Evolutionary conservation across 2,888 invertebrate genomes (phyloP), one percentile per base, ranked within the genome.

Genomic region (Sarcophaga rosellei): DNA sequence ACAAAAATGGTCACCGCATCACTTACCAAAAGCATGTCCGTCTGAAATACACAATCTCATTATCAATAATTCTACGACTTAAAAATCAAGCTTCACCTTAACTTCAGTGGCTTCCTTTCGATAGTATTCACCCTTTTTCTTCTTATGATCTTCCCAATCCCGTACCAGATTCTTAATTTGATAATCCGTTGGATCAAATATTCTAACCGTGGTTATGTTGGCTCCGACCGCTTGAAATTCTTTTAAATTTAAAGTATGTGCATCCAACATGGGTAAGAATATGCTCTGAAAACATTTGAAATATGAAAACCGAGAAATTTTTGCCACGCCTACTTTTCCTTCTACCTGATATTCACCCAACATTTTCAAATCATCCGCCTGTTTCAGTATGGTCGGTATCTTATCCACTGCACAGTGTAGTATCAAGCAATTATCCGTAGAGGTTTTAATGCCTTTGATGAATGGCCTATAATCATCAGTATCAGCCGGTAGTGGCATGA

Each of bases 331-430:
- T 11, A 8, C 17, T n/a, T 17, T 20, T 35, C 12, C n/a, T 8
- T 23, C 62, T 90, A 95, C 95, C 94, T 97, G 96, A 93, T 97
- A 97, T 90, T 96, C 96, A 10, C 96, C 96, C 89, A 97, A 94
- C 93, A 98, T 95, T 89, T 97, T 97, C 44, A 98, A 95, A 92
- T 97, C 95, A 88, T 95, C 94, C 0, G 98, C 97, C 93, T 98
- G 96, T 59, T 94, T 94, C 88, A 97, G 93, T 77, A 97, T 95
- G 57, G 94, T 94, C 4, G 95, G 89, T 44, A 97, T 94, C 89
- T 95, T 95, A n/a, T 95, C 95, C 0, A 95, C 93, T 5, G 95
- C 94, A 90, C 97, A 97, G 91, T 97, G 97, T 59, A 98, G 89
- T 8, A 98, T 94, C 76, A 98, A 95, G 89, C 96, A 96, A 86